Base-by-base conservation (phyloP, 2,797 vertebrate genomes). In the Heterohyrax brucei region DNA sequence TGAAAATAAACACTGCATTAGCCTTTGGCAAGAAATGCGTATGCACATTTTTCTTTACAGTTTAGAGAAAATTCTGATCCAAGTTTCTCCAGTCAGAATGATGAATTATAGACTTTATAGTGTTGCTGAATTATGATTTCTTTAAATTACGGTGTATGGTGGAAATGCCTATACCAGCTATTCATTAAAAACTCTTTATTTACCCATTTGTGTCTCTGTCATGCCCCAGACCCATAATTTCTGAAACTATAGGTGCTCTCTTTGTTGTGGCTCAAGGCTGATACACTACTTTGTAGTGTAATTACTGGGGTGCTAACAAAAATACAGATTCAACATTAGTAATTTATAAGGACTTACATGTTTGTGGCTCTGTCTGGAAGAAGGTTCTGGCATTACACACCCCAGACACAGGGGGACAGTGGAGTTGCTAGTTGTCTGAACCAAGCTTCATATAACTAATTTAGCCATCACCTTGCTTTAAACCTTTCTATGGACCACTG, bases 301-400 rank as follows among this genome's bases (percentile, higher is more conserved):
- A 97, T 97, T 95, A 92, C 8, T 80, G 82, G 87, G 92, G 96
- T 10, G 97, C 99, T 98, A 96, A 91, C 91, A 82, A 89, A 96
- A 93, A 86, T 33, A 50, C 59, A 70, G 77, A 46, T 33, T 24
- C 44, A 19, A 28, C 30, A 66, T 87, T 80, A 95, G 84, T 82
- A 91, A 97, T 77, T 94, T 61, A 93, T 30, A 80, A 90, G 86
- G 78, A 21, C 48, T 64, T 94, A 30, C 21, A 22, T 66, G 62
- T 77, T 81, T 79, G 21, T 66, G 62, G 68, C 50, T 89, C 61
- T 84, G 77, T 77, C 82, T 78, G 78, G 22, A 93, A 64, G 53
- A 93, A 28, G n/a, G 59, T 64, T 56, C 80, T 89, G 83, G 66
- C 48, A 70, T 76, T 21, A 50, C 2, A 30, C 5, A 46, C 14